Conservation (phyloP, 1,140 invertebrate species). For the Halesus radiatus region DNA sequence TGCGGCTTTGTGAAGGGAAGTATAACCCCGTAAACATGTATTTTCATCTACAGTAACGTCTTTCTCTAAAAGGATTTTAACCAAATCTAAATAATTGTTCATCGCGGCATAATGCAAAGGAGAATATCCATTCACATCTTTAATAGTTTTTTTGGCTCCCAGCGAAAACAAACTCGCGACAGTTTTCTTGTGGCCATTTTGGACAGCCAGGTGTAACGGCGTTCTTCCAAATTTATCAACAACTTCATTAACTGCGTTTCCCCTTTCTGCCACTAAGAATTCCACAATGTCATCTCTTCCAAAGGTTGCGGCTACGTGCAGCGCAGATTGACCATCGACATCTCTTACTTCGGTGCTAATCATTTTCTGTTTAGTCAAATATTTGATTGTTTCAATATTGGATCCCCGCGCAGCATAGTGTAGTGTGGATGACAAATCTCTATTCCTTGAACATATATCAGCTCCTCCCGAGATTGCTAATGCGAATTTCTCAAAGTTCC, state of each 20-base stretch:
- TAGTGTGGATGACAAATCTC: neutral
- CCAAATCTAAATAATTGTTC: neutral
- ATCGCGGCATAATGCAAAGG: neutral
- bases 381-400: neutral
- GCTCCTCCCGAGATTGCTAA: neutral
- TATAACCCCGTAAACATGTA: neutral
- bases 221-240: neutral
- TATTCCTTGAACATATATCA: neutral
- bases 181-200: constrained; percentile 1
- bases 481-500: neutral
- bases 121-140: neutral
- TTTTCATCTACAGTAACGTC: neutral
- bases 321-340: neutral
- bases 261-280: neutral
- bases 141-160: neutral
- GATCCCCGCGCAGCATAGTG: neutral
- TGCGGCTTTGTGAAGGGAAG: neutral
- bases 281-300: neutral
- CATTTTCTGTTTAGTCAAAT: neutral
- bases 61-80: neutral
- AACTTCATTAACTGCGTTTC: neutral
- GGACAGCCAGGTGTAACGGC: neutral
- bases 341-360: neutral
- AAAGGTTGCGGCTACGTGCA: neutral
- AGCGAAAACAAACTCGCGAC: neutral